Base-by-base conservation (phyloP, 2,888 invertebrate species). In the Tethea ocularis region DNA sequence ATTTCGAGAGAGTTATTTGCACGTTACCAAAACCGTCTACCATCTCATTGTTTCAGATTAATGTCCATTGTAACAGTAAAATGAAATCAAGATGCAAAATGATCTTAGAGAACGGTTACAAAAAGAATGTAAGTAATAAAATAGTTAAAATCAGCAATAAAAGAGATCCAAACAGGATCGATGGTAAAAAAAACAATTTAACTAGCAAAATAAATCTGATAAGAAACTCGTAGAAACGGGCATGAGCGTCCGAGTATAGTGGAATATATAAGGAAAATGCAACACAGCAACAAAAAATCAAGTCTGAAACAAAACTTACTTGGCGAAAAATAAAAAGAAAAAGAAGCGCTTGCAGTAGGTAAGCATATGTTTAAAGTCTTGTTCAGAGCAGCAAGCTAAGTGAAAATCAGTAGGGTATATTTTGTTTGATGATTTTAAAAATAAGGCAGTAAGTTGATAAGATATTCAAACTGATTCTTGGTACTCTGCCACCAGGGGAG, bases 141-240 rank as follows among this genome's bases (percentile, higher is more conserved):
- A 41, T 17, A 41, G 46, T 20, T 20, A 46, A n/a, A 46, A 46
- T 46, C 20, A 46, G 20, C 20, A 66, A 68, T 75, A 69, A 74
- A 71, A 61, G 41, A 60, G 59, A 63, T 57, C 63, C 66, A 68
- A 78, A 73, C 77, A 66, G 70, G 76, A 75, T 78, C 72, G 75
- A 75, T 74, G 66, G n/a, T 61, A 68, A 74, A 77, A 81, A 81
- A 78, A 76, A 72, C 68, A 59, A 73, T 74, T 68, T 66, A 65
- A 74, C 66, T 57, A 70, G 74, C 69, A 67, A 76, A 71, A 72
- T 61, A 71, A 70, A 79, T 78, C 78, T 71, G 79, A 78, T 80
- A 82, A 75, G 73, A 62, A 72, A 72, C 73, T 68, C 66, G 72
- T 72, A 67, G 60, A 68, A 70, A 69, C 62, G 71, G 69, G 74